Conservation (phyloP, 2,797 vertebrate genomes). For the Limnodromus scolopaceus region DNA sequence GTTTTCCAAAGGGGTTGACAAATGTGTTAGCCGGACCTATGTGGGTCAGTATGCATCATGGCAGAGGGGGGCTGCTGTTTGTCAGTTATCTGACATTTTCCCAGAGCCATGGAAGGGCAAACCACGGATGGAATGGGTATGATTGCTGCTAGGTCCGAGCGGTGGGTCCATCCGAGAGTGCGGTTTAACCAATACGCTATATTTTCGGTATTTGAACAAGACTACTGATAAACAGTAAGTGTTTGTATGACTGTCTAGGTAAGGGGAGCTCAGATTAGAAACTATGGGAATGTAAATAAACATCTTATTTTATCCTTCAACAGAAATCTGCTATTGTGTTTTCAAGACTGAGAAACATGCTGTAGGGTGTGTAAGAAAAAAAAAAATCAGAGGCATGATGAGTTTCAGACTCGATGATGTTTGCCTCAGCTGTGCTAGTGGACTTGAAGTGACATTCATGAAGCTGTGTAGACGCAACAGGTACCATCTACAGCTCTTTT, state of each 20-base stretch:
- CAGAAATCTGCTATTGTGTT: background rate
- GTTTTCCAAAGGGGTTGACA: background rate
- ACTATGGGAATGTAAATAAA: background rate
- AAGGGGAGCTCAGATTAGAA: background rate
- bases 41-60: background rate
- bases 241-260: background rate
- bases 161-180: background rate
- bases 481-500: background rate
- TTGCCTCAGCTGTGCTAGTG: background rate
- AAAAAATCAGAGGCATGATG: background rate
- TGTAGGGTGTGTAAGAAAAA: background rate
- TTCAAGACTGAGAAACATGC: background rate
- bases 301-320: background rate
- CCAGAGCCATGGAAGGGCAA: background rate
- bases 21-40: background rate
- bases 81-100: background rate
- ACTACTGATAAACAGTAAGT: background rate
- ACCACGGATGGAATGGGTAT: background rate
- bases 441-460: background rate
- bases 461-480: background rate
- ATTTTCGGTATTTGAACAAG: background rate
- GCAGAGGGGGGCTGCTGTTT: background rate
- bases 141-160: background rate
- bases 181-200: background rate
- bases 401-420: background rate